Base-by-base conservation (phyloP, 1,140 invertebrate species). In the Acromyrmex heyeri region DNA sequence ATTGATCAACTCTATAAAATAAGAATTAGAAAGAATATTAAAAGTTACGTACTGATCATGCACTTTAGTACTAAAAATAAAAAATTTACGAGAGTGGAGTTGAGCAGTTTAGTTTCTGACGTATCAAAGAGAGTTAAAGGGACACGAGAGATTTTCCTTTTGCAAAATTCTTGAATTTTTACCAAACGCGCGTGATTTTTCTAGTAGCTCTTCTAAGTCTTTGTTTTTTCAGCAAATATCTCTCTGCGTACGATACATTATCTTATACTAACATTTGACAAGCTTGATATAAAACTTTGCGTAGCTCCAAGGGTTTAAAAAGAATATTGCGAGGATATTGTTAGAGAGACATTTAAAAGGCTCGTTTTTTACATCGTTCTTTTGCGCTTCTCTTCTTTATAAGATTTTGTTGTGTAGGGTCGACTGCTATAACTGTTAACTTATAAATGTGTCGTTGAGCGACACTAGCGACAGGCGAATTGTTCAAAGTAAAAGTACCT, bases 211-310 rank as follows among this genome's bases (percentile, higher is more conserved):
- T 76, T 38, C 3, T 57, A 38, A 38, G 61, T 61, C 16, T 61
- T 2, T 59, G 55, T 59, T 75, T 44, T 24, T 76, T 61, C 21
- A 76, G 55, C 55, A 76, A 59, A 76, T 14, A 24, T 44, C n/a
- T 7, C 16, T 8, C 44, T 38, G 30, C 30, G n/a, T n/a, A 24
- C 12, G 55, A 44, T 18, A 61, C 30, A 38, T 61, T 77, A 62
- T 30, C 18, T 77, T 77, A n/a, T 21, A 27, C 10, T 10, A 62
- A 77, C 27, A 73, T 73, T 53, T 73, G 70, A n/a, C 57, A 48
- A 77, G 64, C n/a, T 78, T 27, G 59, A 65, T 62, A 48, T 77
- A 18, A 53, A 65, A 78, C 24, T 53, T 48, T 5, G 8, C 14
- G 16, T 21, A 48, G 24, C 24, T 6, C 18, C 0, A 5, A 21